A percentile compares a stretch with the other conserved stretches of the same genome.
Evolutionary conservation across 2,888 invertebrate genomes (phyloP).

Genomic region (Drosophila kanekoi): DNA sequence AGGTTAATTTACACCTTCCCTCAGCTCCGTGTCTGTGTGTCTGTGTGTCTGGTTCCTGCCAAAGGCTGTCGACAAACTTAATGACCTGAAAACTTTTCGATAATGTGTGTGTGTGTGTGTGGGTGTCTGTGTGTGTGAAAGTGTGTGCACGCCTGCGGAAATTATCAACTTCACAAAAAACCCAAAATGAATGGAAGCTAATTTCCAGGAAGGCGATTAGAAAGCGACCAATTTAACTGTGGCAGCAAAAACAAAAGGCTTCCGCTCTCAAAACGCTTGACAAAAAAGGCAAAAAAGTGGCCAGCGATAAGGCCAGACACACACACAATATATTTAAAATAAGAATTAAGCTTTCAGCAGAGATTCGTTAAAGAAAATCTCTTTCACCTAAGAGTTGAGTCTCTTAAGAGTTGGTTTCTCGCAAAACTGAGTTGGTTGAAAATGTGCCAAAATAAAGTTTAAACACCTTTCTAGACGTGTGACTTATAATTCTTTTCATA

Average conservation of each 20-base stretch:
- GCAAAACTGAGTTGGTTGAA: no score
- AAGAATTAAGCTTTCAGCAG: conserved; percentile 12
- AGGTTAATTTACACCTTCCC: conserved; percentile 56
- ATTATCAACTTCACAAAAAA: conserved; percentile 67
- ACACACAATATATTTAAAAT: conserved; percentile 29
- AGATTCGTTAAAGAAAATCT: not conserved
- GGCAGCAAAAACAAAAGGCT: conserved; percentile 42
- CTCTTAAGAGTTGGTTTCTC: no score
- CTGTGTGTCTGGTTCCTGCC: conserved; percentile 32
- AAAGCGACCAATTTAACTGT: conserved; percentile 52
- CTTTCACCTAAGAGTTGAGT: not conserved
- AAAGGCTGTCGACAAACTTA: conserved; percentile 81
- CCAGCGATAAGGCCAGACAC: conserved; percentile 24
- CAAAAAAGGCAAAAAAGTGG: no score
- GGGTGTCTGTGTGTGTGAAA: conserved; percentile 29
- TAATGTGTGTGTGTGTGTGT: conserved; percentile 75
- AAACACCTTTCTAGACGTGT: no score
- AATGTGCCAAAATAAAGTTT: no score
- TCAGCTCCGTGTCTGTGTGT: conserved; percentile 11
- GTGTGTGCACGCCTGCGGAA: conserved; percentile 58
- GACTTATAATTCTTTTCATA: no score
- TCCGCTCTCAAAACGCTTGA: conserved; percentile 20
- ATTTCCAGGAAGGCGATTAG: conserved; percentile 75
- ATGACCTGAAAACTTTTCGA: conserved; percentile 85
- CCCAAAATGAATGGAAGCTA: conserved; percentile 62